Conservation (phyloP, 2,888 invertebrate species). For the Diaphora mendica region DNA sequence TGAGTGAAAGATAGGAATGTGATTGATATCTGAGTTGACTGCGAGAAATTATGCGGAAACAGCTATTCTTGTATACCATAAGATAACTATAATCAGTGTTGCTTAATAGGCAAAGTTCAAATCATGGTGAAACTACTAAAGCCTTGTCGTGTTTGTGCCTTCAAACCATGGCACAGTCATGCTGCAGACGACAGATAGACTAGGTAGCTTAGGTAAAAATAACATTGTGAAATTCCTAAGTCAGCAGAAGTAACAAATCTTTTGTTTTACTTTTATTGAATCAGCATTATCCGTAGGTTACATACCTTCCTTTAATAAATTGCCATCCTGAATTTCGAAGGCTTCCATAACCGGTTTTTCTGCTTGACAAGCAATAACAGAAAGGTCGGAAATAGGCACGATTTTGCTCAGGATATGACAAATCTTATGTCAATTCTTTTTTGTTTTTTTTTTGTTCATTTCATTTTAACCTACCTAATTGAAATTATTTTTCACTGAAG, state of each 20-base stretch:
- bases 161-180: neutral
- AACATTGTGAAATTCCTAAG: neutral
- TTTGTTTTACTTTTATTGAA: neutral
- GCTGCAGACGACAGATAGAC: no score
- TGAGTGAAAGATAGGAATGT: no score
- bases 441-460: neutral
- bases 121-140: neutral
- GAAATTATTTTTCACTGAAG: neutral
- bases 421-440: conserved; percentile 16
- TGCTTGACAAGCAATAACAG: conserved; percentile 19
- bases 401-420: conserved; percentile 20
- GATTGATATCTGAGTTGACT: no score
- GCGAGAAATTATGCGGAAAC: no score
- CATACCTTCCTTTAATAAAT: conserved; percentile 16
- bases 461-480: neutral
- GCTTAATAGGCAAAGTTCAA: neutral
- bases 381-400: conserved; percentile 22
- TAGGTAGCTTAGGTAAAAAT: neutral
- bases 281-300: conserved; percentile 18
- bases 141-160: neutral
- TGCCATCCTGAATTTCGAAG: conserved; percentile 10
- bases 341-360: conserved; percentile 19
- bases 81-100: no score
- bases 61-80: no score
- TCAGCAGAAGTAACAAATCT: neutral